Percentiles rank a stretch among this genome's conserved stretches.
phyloP scores from a whole-genome alignment of 2,888 invertebrate genomes.

The Sminthurinus aureus region DNA sequence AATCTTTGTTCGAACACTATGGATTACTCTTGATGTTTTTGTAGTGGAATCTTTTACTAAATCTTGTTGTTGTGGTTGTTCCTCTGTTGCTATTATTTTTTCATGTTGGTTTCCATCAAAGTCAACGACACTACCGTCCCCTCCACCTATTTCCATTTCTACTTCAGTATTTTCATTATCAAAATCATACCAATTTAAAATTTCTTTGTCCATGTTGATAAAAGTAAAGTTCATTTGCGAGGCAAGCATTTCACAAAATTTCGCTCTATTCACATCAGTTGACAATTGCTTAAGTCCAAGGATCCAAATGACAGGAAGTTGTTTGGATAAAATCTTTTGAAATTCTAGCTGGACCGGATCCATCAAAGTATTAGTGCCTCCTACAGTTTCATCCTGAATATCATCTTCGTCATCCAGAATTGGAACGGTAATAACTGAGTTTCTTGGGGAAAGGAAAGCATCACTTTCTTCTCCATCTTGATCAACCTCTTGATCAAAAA shows the following conservation, averaged over 20 bases:
- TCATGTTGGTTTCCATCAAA: too few relatives aligned
- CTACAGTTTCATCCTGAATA: too few relatives aligned
- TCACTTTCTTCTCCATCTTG: constrained; percentile 11
- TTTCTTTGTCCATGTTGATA: constrained; percentile 10
- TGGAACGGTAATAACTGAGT: constrained; percentile 16
- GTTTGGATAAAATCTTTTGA: not conserved
- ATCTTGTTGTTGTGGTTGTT: too few relatives aligned
- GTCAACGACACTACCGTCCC: too few relatives aligned
- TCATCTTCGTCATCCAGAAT: not conserved
- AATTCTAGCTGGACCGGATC: not conserved
- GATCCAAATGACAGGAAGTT: constrained; percentile 10
- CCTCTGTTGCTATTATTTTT: too few relatives aligned
- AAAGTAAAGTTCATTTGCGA: not conserved
- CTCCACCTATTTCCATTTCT: too few relatives aligned
- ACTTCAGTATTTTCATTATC: too few relatives aligned
- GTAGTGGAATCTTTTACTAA: not conserved
- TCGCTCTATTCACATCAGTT: not conserved
- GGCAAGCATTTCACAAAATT: not conserved
- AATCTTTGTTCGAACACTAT: not conserved
- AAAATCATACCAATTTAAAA: not conserved
- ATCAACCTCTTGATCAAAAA: not conserved
- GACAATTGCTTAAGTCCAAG: not conserved
- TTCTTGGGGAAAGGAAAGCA: constrained; percentile 10
- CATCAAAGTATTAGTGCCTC: not conserved
- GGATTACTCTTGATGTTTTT: too few relatives aligned